Base-by-base conservation (phyloP, 2,888 invertebrate genomes). In the Diarsia dahlii region DNA sequence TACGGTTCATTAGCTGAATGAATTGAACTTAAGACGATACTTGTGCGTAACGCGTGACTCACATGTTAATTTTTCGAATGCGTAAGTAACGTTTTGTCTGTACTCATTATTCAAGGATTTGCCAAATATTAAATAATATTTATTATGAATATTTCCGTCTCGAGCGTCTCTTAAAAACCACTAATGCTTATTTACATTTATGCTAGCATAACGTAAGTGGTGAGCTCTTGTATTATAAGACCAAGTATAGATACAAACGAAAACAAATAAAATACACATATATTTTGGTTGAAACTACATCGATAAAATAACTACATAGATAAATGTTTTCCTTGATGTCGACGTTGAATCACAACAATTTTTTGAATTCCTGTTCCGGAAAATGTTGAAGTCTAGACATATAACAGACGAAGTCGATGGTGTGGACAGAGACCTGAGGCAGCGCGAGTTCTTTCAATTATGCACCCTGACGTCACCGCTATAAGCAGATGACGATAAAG, bases 401-500 rank as follows among this genome's bases (percentile, higher is more conserved):
- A 64, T 73, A 56, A 83, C 81, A 89, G 87, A 88, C 87, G 74
- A 70, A 79, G 54, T 74, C 72, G 45, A 71, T 71, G 64, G 54
- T 76, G 71, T 75, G 66, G 76, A 82, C 74, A 78, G 76, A 65
- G 78, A 78, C 64, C 46, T 75, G 66, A 72, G 82, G 70, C 65
- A 84, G 82, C 75, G 76, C 79, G 85, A 85, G 87, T 88, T 87
- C 84, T 87, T 90, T 89, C 89, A 90, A 89, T 90, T 90, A 92
- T 90, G 86, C 81, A 72, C 34, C 34, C 86, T 94, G 93, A 94
- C 92, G 93, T 92, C 91, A 94, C 88, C 88, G 84, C 86, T 90
- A 88, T 87, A 88, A 87, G 81, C 82, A 88, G 88, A 71, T 34
- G 71, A 58, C 56, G 65, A 74, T 68, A 60, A 52, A 73, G 65